Conservation (phyloP, 2,113 vertebrate genomes). For the Leptosomus discolor region DNA sequence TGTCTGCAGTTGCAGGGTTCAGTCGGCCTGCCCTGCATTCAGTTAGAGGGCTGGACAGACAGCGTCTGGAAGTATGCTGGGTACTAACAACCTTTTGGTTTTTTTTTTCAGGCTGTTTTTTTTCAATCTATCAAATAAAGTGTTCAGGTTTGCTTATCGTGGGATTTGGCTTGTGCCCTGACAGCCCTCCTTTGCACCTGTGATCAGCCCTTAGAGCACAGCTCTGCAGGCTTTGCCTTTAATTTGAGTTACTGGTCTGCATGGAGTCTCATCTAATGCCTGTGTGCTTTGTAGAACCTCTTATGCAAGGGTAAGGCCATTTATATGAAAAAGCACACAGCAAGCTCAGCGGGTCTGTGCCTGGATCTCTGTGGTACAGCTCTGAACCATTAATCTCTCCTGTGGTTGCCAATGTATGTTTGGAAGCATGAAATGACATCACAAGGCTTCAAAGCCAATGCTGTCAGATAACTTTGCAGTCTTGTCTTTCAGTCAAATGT, state of each 20-base stretch:
- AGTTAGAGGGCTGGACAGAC: not conserved
- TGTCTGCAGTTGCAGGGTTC: not conserved
- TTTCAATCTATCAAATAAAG: not conserved
- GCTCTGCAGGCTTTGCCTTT: not conserved
- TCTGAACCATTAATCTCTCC: not conserved
- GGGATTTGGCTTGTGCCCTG: not conserved
- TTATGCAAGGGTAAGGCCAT: not conserved
- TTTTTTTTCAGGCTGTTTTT: not conserved
- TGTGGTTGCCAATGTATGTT: not conserved
- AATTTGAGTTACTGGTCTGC: not conserved
- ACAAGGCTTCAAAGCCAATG: not conserved
- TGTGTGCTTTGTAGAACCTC: accelerated
- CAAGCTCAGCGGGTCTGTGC: not conserved
- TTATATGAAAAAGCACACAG: not conserved
- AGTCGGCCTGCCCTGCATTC: not conserved
- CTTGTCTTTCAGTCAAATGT: not conserved
- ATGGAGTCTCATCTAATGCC: not conserved
- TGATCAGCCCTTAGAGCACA: not conserved
- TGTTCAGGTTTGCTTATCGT: not conserved
- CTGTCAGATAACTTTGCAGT: not conserved
- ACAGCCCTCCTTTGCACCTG: not conserved
- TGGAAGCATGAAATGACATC: not conserved
- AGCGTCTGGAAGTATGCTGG: not conserved
- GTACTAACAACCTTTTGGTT: not conserved
- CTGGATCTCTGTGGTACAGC: not conserved